Evolutionary conservation across 30 jellyfish, hydroid and myxozoan species (phyloP).

Genomic region (Mastigias papua): DNA sequence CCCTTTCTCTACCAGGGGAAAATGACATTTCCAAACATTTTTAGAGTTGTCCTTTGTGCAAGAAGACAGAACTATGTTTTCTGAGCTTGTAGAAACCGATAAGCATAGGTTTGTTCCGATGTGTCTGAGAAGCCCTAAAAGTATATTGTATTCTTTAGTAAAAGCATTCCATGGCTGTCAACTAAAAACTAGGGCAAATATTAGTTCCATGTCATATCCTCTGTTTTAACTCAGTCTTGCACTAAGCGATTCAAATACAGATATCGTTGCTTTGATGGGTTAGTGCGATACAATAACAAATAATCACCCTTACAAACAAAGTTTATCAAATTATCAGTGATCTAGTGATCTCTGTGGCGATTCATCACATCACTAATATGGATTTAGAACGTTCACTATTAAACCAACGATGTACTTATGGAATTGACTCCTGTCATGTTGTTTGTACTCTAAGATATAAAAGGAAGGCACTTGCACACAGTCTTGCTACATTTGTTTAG

Average conservation of each 20-base stretch:
- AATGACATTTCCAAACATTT: slow-evolving; percentile 65
- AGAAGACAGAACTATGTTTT: slow-evolving; percentile 20
- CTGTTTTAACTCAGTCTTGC: too few relatives aligned
- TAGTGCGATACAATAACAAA: too few relatives aligned
- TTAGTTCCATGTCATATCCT: too few relatives aligned
- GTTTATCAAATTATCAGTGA: too few relatives aligned
- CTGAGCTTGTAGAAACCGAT: slow-evolving; percentile 41
- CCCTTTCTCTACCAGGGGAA: slow-evolving; percentile 45
- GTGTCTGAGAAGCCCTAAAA: slow-evolving; percentile 42
- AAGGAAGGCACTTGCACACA: too few relatives aligned
- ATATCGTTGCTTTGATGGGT: too few relatives aligned
- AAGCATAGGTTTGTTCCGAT: slow-evolving; percentile 31
- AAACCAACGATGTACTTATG: neutral
- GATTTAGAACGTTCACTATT: neutral
- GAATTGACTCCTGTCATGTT: too few relatives aligned
- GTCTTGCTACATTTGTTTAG: neutral
- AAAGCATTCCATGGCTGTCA: neutral
- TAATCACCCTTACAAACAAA: too few relatives aligned
- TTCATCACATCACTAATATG: neutral
- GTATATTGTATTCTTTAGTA: neutral
- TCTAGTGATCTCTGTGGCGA: too few relatives aligned
- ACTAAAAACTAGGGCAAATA: neutral
- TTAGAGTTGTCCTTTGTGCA: slow-evolving; percentile 21
- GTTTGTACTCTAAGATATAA: neutral
- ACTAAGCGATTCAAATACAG: too few relatives aligned